Conservation (phyloP, 2,113 vertebrate species). For the Grantiella picta region DNA sequence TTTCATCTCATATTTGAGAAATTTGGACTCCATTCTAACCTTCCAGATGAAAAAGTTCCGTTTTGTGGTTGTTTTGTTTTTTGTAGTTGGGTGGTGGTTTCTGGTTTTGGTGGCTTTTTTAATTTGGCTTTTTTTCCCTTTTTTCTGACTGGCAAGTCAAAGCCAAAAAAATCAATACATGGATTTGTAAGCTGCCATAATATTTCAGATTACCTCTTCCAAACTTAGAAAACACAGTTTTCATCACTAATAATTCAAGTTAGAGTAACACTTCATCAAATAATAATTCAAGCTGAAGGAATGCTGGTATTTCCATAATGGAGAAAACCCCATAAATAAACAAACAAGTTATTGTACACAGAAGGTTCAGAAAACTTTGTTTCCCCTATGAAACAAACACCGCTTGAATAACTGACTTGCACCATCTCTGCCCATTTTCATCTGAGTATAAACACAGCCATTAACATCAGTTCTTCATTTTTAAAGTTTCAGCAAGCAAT, state of each 20-base stretch:
- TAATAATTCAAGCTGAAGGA: not conserved
- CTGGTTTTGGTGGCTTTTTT: not conserved
- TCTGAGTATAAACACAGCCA: not conserved
- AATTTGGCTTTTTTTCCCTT: accelerated
- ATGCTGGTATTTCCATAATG: not conserved
- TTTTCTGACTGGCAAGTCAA: not conserved
- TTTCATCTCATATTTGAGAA: not conserved
- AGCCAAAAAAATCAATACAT: not conserved
- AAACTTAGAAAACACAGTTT: not conserved
- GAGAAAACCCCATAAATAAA: not conserved
- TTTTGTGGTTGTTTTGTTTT: not conserved
- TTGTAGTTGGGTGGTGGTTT: not conserved
- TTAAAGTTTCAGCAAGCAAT: not conserved
- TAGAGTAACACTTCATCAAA: not conserved
- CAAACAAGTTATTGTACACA: not conserved
- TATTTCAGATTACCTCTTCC: not conserved
- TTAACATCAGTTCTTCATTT: not conserved
- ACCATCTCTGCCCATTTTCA: not conserved
- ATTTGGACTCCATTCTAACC: not conserved
- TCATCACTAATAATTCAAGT: not conserved
- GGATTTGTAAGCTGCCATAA: not conserved
- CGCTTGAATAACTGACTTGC: not conserved
- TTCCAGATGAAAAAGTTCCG: not conserved
- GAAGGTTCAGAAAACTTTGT: not conserved
- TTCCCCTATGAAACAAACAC: not conserved